Base-by-base conservation (phyloP, 2,797 vertebrate genomes). In the Sebastes kiyomatsui region DNA sequence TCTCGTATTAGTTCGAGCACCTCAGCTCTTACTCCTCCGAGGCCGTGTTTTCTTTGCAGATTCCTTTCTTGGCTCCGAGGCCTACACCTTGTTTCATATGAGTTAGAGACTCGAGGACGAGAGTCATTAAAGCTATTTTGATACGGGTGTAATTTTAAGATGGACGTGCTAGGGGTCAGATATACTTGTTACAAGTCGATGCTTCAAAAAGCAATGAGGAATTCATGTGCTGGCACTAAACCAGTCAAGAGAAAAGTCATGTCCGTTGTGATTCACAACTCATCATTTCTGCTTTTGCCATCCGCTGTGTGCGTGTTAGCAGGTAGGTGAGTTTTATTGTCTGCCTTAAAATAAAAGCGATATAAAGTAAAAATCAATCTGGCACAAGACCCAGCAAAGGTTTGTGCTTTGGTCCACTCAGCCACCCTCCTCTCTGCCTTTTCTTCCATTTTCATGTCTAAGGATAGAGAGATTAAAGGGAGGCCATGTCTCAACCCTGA, bases 391-490 rank as follows among this genome's bases (percentile, higher is more conserved):
- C 82, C 76, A 86, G 85, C 46, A 67, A 81, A 68, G 71, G 80
- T 80, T 87, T 86, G 60, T 75, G 67, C 81, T 72, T 78, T 73
- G 62, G 81, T 87, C 82, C 68, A 82, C 71, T 81, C 82, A 83
- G 80, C 87, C 87, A 83, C 80, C 81, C 75, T 85, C 77, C 65
- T 77, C 77, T 76, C 78, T 16, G 78, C 69, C 65, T 84, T 79
- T 87, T 83, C 77, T 82, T 83, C 82, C 80, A 89, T 90, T 89
- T 92, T 91, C 83, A 86, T 92, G 88, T 92, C 82, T 87, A 80
- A 83, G 88, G 86, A 93, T 88, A 87, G 88, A 87, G 88, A 93
- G 91, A 94, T 94, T 93, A 95, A 94, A 94, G 90, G 79, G 75
- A 90, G 85, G 75, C 82, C 80, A 66, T 79, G 88, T 92, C 90